phyloP scores from a whole-genome alignment of 64 coral and sea anemone species.

The Montipora cactus region DNA sequence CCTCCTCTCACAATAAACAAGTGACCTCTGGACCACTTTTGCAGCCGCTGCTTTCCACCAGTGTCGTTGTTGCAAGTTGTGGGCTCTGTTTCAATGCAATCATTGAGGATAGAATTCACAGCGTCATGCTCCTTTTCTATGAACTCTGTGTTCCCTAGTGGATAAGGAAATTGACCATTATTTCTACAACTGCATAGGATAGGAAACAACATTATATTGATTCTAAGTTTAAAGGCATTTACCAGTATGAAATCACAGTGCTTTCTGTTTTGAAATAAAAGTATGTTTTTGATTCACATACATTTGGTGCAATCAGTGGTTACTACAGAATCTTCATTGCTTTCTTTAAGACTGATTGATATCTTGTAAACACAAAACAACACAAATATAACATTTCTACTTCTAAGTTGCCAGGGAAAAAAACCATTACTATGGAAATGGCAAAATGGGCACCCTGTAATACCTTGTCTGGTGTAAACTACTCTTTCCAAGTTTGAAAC shows the following conservation, averaged over 20 bases:
- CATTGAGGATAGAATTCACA: not conserved
- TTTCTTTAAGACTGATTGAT: conserved; percentile 1
- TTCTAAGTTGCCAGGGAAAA: too few species aligned
- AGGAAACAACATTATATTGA: too few species aligned
- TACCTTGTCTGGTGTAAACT: too few species aligned
- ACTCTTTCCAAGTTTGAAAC: too few species aligned
- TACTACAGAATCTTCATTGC: not conserved
- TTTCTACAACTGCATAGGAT: too few species aligned
- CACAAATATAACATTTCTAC: not conserved
- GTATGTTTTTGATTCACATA: too few species aligned
- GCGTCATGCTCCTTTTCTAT: conserved; percentile 42
- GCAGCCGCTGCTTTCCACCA: conserved; percentile 44
- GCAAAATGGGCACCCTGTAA: too few species aligned
- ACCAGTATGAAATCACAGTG: not conserved
- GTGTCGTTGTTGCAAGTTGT: conserved; percentile 65
- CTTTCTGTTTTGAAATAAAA: too few species aligned
- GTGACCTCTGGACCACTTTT: conserved; percentile 55
- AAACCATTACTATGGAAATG: too few species aligned
- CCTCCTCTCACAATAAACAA: conserved; percentile 57
- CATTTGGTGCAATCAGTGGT: not conserved
- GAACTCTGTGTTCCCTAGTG: conserved; percentile 31
- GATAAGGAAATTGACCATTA: too few species aligned
- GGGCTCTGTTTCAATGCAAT: conserved; percentile 45
- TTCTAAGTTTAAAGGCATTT: too few species aligned
- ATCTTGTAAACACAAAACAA: not conserved